Evolutionary conservation across 2,113 vertebrate genomes (phyloP).

Genomic region (Bungarus multicinctus): DNA sequence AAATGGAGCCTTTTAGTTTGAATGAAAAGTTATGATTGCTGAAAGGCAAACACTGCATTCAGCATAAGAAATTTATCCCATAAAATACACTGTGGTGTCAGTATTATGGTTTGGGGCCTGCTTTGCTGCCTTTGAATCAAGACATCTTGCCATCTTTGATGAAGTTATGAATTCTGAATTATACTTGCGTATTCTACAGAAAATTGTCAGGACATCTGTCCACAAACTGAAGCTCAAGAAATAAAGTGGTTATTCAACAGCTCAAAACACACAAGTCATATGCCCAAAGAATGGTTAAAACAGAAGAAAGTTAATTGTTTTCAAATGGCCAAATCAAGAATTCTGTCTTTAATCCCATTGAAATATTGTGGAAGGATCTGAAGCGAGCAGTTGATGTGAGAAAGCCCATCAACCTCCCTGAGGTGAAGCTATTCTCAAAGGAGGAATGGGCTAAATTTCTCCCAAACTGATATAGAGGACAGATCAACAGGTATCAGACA

Average conservation of each 20-base stretch:
- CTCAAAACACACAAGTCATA: background rate
- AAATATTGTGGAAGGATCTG: background rate
- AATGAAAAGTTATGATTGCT: background rate
- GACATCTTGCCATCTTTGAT: background rate
- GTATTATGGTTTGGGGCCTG: background rate
- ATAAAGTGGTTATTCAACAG: background rate
- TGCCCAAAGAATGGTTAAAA: background rate
- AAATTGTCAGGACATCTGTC: background rate
- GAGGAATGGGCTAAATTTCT: background rate
- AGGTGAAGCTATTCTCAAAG: background rate
- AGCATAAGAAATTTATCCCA: background rate
- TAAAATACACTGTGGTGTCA: background rate
- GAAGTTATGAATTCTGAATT: background rate
- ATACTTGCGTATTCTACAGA: background rate
- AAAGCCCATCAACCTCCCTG: background rate
- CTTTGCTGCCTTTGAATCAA: background rate
- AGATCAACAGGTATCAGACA: background rate
- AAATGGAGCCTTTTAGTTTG: background rate
- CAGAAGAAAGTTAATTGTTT: background rate
- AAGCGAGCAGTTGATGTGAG: background rate
- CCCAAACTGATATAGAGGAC: background rate
- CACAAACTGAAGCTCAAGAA: background rate
- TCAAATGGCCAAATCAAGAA: background rate
- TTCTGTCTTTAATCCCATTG: background rate
- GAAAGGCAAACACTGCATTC: background rate